Evolutionary conservation across 1,140 invertebrate species (phyloP).

Genomic region (Bombyx mori): DNA sequence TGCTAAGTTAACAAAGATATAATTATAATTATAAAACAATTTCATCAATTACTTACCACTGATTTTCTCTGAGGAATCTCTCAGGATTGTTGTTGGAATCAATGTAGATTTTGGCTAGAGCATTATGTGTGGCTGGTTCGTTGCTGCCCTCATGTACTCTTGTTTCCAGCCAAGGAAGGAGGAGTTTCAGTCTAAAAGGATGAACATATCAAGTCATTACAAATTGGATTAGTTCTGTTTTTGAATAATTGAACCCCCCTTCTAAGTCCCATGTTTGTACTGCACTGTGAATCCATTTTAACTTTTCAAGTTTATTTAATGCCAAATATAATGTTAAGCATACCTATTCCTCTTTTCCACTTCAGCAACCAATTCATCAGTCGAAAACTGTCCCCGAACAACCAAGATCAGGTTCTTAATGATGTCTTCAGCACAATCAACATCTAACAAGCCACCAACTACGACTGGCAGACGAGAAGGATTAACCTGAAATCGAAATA

Average conservation of each 20-base stretch:
- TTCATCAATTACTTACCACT: constrained; percentile 62
- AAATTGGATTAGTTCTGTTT: no score
- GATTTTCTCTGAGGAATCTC: constrained; percentile 92
- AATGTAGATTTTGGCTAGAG: constrained; percentile 99
- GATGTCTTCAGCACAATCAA: constrained; percentile 98
- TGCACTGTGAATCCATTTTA: no score
- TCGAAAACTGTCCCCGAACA: constrained; percentile 97
- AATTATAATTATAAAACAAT: not conserved
- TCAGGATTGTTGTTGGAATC: constrained; percentile 99
- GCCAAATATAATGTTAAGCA: not conserved
- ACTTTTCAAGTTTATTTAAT: no score
- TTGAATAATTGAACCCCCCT: no score
- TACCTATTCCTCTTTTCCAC: constrained; percentile 96
- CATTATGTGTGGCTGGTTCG: constrained; percentile 99
- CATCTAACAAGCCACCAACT: constrained; percentile 96
- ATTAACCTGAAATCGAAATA: constrained; percentile 81
- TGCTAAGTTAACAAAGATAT: not conserved
- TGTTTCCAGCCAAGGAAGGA: constrained; percentile 97
- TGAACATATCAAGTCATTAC: not conserved
- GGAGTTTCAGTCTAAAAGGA: constrained; percentile 81
- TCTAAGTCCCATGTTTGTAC: no score
- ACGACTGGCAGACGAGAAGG: constrained; percentile 97
- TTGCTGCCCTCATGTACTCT: constrained; percentile 96
- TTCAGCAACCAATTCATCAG: constrained; percentile 98
- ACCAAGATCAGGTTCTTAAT: constrained; percentile 99